Base-by-base conservation (phyloP, 2,797 vertebrate species). In the Luscinia megarhynchos region DNA sequence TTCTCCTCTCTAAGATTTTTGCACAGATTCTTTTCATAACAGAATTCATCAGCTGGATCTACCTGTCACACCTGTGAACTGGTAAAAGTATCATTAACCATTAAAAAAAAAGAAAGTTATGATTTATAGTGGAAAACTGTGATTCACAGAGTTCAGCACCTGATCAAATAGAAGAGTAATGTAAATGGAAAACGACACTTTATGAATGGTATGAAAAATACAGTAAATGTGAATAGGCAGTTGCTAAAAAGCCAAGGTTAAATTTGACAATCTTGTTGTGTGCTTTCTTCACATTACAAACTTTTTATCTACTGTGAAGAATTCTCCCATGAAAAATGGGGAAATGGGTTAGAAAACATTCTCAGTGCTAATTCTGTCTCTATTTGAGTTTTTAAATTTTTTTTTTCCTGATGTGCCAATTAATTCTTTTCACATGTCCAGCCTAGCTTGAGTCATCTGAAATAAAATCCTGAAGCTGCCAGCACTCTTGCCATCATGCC, bases 371-470 rank as follows among this genome's bases (percentile, higher is more conserved):
- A 53, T 78, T 66, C 45, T 58, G 9, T 36, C 32, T 90, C 24
- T 36, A 6, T 61, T 62, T 58, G 30, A 32, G 55, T 51, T 73
- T 79, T 69, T 64, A 15, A 55, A 58, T 58, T 38, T 51, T 74
- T 68, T 68, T 89, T 54, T 53, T 85, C 76, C 32, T 57, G 38
- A 78, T 70, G 15, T n/a, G 9, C 59, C 57, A 72, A 70, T 83
- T 93, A 94, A 91, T 93, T 90, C 27, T 93, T 29, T 79, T 90
- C 55, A 43, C 57, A 66, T 76, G 58, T 40, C 54, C 66, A 86
- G 66, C 58, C 74, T 81, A 79, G 55, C 34, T 58, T 90, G 66
- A 92, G 58, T 87, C 27, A 70, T 53, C 57, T 76, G 45, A 74
- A 82, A 24, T 53, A 70, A 87, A 90, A 73, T 72, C 81, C 74